phyloP scores from a whole-genome alignment of 1,140 invertebrate species.

The Papilio polyxenes region DNA sequence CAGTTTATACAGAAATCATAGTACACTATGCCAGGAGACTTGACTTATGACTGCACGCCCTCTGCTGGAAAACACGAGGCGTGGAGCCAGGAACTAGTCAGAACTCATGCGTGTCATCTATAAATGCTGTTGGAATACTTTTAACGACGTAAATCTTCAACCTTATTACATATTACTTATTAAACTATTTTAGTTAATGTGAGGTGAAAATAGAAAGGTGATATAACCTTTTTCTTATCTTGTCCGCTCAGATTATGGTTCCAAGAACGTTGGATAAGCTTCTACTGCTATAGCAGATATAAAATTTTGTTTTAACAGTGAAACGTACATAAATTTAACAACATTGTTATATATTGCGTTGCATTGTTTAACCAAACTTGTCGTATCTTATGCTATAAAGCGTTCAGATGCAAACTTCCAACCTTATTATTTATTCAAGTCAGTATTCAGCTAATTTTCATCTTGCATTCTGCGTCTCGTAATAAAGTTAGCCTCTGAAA shows the following conservation, averaged over 20 bases:
- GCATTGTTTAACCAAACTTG: neutral
- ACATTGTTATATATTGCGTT: neutral
- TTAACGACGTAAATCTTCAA: too few relatives aligned
- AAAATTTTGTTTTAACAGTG: too few relatives aligned
- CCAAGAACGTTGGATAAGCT: too few relatives aligned
- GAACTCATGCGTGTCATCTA: neutral
- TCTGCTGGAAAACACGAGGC: neutral
- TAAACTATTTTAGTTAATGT: too few relatives aligned
- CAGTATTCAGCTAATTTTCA: neutral
- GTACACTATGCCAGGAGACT: neutral
- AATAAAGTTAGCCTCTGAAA: constrained; percentile 6
- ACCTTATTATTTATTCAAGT: constrained; percentile 2
- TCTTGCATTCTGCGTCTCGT: constrained; percentile 1
- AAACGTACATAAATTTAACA: neutral
- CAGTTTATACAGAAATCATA: constrained; percentile 17
- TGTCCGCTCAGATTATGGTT: too few relatives aligned
- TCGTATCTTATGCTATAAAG: neutral
- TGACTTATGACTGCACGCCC: neutral
- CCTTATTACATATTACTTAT: too few relatives aligned
- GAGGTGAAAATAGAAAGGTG: too few relatives aligned
- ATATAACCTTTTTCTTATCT: too few relatives aligned
- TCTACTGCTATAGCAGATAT: too few relatives aligned
- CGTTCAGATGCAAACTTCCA: neutral
- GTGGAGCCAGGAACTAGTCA: neutral
- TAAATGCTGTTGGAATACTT: too few relatives aligned